phyloP scores from a whole-genome alignment of 2,113 vertebrate genomes.

The Eleginops maclovinus region DNA sequence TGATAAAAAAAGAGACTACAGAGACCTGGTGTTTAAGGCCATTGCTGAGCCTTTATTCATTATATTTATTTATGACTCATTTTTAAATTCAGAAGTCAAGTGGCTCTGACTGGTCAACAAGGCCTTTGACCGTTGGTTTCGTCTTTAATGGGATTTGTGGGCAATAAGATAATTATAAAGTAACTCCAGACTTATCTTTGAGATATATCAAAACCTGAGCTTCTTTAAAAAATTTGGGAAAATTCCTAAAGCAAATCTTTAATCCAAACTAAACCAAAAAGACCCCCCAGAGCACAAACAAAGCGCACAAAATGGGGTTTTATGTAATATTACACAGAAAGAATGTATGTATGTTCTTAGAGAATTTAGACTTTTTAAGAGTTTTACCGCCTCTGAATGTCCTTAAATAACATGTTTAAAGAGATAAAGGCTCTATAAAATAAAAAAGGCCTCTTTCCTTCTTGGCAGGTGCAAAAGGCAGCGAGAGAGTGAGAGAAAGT shows the following conservation, averaged over 20 bases:
- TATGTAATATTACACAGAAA: background rate
- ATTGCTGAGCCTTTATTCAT: background rate
- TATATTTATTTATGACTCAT: background rate
- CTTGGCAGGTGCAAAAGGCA: slow-evolving; percentile 27
- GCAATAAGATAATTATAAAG: background rate
- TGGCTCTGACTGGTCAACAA: background rate
- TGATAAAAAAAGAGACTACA: background rate
- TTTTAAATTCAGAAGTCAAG: background rate
- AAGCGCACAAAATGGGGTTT: too few species aligned
- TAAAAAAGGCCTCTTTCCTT: too few species aligned
- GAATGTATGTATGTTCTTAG: background rate
- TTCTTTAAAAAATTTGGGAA: background rate
- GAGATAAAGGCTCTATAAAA: background rate
- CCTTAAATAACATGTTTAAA: background rate
- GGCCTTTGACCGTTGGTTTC: too few species aligned
- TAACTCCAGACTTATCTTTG: background rate
- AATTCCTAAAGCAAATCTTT: background rate
- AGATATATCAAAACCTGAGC: background rate
- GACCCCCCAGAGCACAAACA: background rate
- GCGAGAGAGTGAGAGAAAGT: background rate
- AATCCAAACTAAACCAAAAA: background rate
- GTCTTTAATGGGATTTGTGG: background rate
- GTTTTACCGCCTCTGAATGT: background rate
- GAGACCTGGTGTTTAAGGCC: background rate
- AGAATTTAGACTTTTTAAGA: background rate